Base-by-base conservation (phyloP, 2,113 vertebrate genomes). In the Aldabrachelys gigantea region DNA sequence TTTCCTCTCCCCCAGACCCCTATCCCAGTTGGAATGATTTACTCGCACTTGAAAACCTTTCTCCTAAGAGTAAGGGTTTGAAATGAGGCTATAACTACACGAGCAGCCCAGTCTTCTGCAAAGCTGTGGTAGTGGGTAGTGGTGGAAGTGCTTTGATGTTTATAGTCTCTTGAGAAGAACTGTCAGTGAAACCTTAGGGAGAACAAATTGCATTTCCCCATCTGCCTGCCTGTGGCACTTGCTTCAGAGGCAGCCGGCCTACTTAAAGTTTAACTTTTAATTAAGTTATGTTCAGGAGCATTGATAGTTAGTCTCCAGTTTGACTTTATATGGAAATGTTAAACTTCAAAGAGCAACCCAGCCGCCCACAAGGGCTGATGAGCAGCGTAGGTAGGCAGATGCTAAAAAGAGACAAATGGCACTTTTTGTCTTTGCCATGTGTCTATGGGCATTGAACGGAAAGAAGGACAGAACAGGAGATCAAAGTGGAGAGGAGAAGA, bases 251-350 rank as follows among this genome's bases (percentile, higher is more conserved):
- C 88, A 91, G 25, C 0, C 94, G 69, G 49, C 3, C 83, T 95
- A 80, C 72, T 95, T 89, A 96, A 93, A 92, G 94, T 93, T 95
- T 95, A 89, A 83, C 89, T 97, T 96, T 95, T 94, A 97, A 94
- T 94, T 94, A 95, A 94, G 78, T 92, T 94, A 90, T 89, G 78
- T 78, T 84, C 88, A 91, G 22, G 24, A 93, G 62, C 22, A 92
- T 93, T 92, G 91, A 93, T 92, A 93, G 52, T 84, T 47, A 35
- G 94, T 91, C 88, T 69, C 31, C 12, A 69, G 29, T 90, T 69
- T 93, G 80, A 85, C 88, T 96, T 93, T 87, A n/a, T 92, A 96
- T 85, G 41, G 85, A 80, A 82, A 29, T 10, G 14, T 84, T 92
- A 82, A 87, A 41, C 87, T 93, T 95, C 88, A 92, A 95, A 94